Evolutionary conservation across 2,113 vertebrate species (phyloP).

Genomic region (Oryzias curvinotus): DNA sequence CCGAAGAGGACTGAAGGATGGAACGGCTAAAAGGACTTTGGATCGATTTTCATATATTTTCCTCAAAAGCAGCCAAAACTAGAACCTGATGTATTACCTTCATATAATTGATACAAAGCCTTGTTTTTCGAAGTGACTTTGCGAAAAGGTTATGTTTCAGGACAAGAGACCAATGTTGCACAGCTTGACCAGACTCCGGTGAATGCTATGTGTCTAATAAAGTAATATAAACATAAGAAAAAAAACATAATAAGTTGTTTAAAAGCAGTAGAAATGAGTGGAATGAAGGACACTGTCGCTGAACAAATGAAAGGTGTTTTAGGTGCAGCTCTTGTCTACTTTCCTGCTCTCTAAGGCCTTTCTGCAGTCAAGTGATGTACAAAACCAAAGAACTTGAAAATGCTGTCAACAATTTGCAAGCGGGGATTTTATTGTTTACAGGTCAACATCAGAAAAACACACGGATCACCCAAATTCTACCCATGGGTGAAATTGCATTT

Average conservation of each 20-base stretch:
- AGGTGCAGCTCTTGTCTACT: not conserved
- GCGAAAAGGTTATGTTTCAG: conserved; percentile 35
- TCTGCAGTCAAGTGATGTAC: conserved; percentile 7
- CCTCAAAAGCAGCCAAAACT: conserved; percentile 5
- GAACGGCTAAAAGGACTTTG: conserved; percentile 26
- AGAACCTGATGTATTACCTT: conserved; percentile 19
- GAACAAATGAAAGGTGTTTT: conserved; percentile 16
- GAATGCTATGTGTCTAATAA: not conserved
- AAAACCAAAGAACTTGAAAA: conserved; percentile 20
- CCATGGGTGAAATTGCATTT: conserved; percentile 78
- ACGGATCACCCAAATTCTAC: conserved; percentile 63
- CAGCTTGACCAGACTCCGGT: conserved; percentile 19
- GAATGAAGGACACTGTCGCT: not conserved
- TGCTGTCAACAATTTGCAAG: conserved; percentile 39
- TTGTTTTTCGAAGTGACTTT: conserved; percentile 25
- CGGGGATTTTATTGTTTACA: conserved; percentile 58
- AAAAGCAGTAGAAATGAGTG: conserved; percentile 2
- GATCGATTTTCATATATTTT: conserved; percentile 51
- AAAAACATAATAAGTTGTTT: not conserved
- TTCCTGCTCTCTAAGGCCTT: conserved; percentile 21
- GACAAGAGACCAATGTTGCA: conserved; percentile 44
- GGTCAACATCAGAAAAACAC: conserved; percentile 42
- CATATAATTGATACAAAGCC: conserved; percentile 10
- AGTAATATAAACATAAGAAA: conserved; percentile 2
- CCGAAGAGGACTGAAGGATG: conserved; percentile 21